Evolutionary conservation across 2,113 vertebrate genomes (phyloP).

Genomic region (Apteryx mantelli): DNA sequence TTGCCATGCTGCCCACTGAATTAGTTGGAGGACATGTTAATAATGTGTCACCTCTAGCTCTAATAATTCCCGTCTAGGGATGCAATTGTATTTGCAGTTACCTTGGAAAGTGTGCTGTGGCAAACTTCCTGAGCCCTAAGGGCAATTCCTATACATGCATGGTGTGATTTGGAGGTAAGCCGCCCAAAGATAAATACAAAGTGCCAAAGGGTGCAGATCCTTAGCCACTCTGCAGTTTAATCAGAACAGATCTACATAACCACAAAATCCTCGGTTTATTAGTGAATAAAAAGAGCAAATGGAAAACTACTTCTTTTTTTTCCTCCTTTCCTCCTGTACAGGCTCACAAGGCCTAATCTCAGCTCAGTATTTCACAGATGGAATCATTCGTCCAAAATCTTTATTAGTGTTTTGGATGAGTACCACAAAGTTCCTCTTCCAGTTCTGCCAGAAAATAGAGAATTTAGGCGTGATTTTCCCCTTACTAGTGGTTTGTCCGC

Average conservation of each 20-base stretch:
- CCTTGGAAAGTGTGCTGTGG: neutral
- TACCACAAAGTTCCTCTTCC: neutral
- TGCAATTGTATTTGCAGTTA: neutral
- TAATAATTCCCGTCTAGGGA: neutral
- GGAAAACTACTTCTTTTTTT: neutral
- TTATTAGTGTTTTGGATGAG: neutral
- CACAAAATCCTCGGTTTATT: neutral
- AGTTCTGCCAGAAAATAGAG: neutral
- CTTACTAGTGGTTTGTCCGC: neutral
- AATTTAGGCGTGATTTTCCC: neutral
- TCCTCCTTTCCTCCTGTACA: neutral
- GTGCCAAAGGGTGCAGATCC: neutral
- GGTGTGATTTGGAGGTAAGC: neutral
- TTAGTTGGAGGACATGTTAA: neutral
- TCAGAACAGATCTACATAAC: neutral
- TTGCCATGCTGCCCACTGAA: neutral
- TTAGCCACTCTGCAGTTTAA: neutral
- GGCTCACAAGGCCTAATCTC: neutral
- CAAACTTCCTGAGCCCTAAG: neutral
- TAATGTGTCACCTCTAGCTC: neutral
- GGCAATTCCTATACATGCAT: neutral
- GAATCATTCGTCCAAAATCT: neutral
- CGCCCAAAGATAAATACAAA: neutral
- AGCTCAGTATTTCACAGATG: neutral
- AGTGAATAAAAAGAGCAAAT: neutral